These are phyloP conservation scores for Falco novaeseelandiae DNA, from an alignment of 2,797 vertebrate species.

Conservation along the genomic window DNA sequence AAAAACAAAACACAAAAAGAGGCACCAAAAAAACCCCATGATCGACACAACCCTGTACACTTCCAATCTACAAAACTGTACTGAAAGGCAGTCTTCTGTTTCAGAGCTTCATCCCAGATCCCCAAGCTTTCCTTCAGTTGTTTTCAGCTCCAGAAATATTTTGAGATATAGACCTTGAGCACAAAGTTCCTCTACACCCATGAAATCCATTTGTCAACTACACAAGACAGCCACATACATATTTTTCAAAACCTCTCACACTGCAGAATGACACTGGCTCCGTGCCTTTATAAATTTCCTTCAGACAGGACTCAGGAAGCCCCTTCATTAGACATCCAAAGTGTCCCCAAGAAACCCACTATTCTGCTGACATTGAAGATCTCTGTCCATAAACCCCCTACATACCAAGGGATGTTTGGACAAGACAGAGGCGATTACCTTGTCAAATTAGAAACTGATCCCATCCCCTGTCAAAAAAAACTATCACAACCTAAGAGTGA, in stretches of 20 bases:
- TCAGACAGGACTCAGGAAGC: not conserved
- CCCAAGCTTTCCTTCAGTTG: not conserved
- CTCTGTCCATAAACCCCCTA: not conserved
- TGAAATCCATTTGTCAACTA: not conserved
- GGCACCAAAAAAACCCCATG: not conserved
- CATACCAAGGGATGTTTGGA: not conserved
- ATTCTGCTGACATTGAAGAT: not conserved
- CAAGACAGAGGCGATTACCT: not conserved
- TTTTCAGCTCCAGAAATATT: not conserved
- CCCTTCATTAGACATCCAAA: not conserved
- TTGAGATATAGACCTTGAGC: not conserved
- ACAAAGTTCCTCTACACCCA: not conserved
- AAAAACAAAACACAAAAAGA: not conserved
- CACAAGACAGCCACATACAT: not conserved
- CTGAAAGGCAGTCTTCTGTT: not conserved
- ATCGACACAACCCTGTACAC: not conserved
- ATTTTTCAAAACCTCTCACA: not conserved
- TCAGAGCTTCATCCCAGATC: not conserved
- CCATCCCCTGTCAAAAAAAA: not conserved
- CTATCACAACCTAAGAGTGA: not conserved
- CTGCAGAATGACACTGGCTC: not conserved
- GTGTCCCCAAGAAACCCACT: not conserved
- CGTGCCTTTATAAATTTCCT: not conserved
- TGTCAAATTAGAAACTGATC: not conserved
- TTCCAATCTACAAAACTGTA: not conserved